Conservation (phyloP, 2,797 vertebrate genomes). For the Sebastes diaconus region DNA sequence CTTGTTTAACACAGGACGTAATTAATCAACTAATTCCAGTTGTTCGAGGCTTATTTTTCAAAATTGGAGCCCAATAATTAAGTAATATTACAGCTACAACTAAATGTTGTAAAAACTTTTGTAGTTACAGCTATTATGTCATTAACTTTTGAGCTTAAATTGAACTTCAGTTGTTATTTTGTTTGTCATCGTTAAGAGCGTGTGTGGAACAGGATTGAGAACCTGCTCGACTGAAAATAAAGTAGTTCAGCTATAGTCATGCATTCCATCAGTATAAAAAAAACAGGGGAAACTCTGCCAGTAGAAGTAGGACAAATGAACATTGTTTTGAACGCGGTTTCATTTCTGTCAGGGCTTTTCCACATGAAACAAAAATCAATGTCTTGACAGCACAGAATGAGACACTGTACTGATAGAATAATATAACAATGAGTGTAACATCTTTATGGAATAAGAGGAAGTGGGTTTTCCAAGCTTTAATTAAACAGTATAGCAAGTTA, state of each 20-base stretch:
- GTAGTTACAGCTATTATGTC: neutral
- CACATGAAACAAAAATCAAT: neutral
- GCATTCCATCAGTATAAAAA: neutral
- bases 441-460: neutral
- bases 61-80: neutral
- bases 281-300: too few relatives aligned
- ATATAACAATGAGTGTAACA: neutral
- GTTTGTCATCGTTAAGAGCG: slow-evolving; percentile 8
- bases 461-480: neutral
- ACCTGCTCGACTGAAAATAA: slow-evolving; percentile 43
- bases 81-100: neutral
- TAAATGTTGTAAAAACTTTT: neutral
- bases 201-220: slow-evolving; percentile 32
- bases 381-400: neutral
- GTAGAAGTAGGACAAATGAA: neutral
- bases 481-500: neutral
- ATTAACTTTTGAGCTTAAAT: neutral
- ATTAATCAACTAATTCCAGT: neutral
- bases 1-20: slow-evolving; percentile 2
- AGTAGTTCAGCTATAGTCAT: neutral
- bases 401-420: neutral
- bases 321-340: neutral
- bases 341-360: neutral
- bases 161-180: neutral
- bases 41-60: neutral